Evolutionary conservation across 2,888 invertebrate species (phyloP).

Genomic region (Calliphora vomitoria): DNA sequence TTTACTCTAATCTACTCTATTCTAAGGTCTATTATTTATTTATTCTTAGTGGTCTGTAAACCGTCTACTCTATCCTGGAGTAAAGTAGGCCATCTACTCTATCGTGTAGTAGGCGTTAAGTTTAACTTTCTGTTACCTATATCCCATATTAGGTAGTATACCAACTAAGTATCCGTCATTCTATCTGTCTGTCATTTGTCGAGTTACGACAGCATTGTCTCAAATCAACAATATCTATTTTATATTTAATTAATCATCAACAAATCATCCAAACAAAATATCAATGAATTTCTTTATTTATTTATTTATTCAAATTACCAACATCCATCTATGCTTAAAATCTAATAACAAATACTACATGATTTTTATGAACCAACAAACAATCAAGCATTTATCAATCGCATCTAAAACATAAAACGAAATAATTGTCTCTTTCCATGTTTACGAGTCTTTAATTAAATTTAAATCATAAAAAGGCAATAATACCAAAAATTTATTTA

Average conservation of each 20-base stretch:
- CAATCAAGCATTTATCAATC: slow-evolving; percentile 13
- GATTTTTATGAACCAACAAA: slow-evolving; percentile 11
- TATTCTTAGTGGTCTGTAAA: too few relatives aligned
- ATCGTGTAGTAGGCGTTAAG: background rate
- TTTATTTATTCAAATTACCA: slow-evolving; percentile 3
- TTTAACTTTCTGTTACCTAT: too few relatives aligned
- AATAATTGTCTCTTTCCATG: slow-evolving; percentile 30
- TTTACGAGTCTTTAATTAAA: slow-evolving; percentile 36
- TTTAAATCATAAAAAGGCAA: slow-evolving; percentile 35
- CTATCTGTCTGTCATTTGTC: too few relatives aligned
- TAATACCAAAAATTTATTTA: slow-evolving; percentile 34
- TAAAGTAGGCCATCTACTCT: background rate
- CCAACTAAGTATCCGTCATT: too few relatives aligned
- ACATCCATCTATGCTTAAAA: slow-evolving; percentile 6
- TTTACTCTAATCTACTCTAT: too few relatives aligned
- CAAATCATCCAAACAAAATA: background rate
- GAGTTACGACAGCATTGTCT: background rate
- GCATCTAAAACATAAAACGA: slow-evolving; percentile 20
- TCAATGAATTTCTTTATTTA: slow-evolving; percentile 11
- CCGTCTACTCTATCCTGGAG: background rate
- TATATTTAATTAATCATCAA: background rate
- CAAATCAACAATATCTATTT: background rate
- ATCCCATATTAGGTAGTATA: too few relatives aligned
- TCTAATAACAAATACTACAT: background rate
- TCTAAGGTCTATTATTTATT: too few relatives aligned